These are phyloP conservation scores for Heliconius charithonia DNA, from an alignment of 2,888 invertebrate genomes.

Conservation along the genomic window DNA sequence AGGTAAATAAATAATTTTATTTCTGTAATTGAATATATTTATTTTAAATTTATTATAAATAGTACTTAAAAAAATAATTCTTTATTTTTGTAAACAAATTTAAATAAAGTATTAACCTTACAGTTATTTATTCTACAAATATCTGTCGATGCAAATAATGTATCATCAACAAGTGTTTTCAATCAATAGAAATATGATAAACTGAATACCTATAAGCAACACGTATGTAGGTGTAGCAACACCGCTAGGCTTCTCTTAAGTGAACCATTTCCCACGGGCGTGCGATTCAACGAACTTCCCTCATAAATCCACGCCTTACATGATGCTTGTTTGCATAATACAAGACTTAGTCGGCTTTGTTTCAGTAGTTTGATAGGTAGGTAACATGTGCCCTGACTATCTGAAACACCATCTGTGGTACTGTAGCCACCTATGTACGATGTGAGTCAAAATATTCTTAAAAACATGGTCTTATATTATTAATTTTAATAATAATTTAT, in stretches of 20 bases:
- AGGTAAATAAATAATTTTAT: background rate
- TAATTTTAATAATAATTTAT: background rate
- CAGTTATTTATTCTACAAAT: background rate
- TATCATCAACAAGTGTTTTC: slow-evolving; percentile 34
- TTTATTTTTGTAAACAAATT: background rate
- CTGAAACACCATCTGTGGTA: slow-evolving; percentile 48
- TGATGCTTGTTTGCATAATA: slow-evolving; percentile 84
- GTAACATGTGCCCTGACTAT: slow-evolving; percentile 56
- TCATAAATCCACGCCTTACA: slow-evolving; percentile 83
- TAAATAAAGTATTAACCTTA: background rate
- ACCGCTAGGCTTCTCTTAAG: slow-evolving; percentile 53
- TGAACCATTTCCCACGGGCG: slow-evolving; percentile 65
- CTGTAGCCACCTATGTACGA: slow-evolving; percentile 11
- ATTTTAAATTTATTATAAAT: too few relatives aligned
- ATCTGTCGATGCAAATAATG: background rate
- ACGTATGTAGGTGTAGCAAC: background rate
- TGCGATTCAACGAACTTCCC: slow-evolving; percentile 79
- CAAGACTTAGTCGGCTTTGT: slow-evolving; percentile 80
- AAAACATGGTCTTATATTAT: background rate
- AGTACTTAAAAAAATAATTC: too few relatives aligned
- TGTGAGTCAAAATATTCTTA: slow-evolving; percentile 12
- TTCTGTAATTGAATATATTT: too few relatives aligned
- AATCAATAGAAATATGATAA: slow-evolving; percentile 62
- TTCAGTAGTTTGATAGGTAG: slow-evolving; percentile 76
- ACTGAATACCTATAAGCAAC: slow-evolving; percentile 67